Base-by-base conservation (phyloP, 1,140 invertebrate species). In the Drosophila grimshawi region DNA sequence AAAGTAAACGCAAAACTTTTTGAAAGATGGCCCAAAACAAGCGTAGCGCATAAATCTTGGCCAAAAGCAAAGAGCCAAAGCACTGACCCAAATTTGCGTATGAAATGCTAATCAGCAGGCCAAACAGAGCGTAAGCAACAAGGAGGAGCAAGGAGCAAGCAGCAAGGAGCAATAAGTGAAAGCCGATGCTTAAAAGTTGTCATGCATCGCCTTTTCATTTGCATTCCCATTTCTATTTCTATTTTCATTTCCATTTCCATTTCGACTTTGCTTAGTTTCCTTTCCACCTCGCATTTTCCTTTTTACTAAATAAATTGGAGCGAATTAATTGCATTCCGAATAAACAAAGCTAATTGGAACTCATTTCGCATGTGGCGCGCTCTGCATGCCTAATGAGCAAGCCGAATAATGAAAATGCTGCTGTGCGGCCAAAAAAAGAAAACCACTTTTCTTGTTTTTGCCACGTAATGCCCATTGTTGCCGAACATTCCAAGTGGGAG, bases 241-340 rank as follows among this genome's bases (percentile, higher is more conserved):
- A 11, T 70, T 45, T 39, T 30, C 37, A 33, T 51, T 45, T 39
- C 30, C 37, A 33, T 51, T 52, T 46, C 11, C 49, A 68, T 41
- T 64, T 37, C 27, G 46, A 60, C 11, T 63, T 39, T 56, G n/a
- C 29, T 53, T 63, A 56, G n/a, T 49, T 37, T 10, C 33, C 53
- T 33, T 52, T 41, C 11, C 19, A 48, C 32, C 27, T n/a, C 41
- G n/a, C 43, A 33, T 39, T 55, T 59, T 59, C 66, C 80, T 82
- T 64, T 80, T 76, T 57, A 67, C 63, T 72, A 86, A 74, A 90
- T 86, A 90, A 90, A 90, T 90, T 91, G 81, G 85, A 89, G 81
- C 85, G 80, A 89, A 89, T 89, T 89, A 89, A 89, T 89, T 89
- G 85, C 85, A 89, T 89, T 85, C 79, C 85, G 78, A 69, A 89